These are phyloP conservation scores for Drosophila nr. perissopoda DNA, from an alignment of 2,888 invertebrate genomes.

Conservation along the genomic window DNA sequence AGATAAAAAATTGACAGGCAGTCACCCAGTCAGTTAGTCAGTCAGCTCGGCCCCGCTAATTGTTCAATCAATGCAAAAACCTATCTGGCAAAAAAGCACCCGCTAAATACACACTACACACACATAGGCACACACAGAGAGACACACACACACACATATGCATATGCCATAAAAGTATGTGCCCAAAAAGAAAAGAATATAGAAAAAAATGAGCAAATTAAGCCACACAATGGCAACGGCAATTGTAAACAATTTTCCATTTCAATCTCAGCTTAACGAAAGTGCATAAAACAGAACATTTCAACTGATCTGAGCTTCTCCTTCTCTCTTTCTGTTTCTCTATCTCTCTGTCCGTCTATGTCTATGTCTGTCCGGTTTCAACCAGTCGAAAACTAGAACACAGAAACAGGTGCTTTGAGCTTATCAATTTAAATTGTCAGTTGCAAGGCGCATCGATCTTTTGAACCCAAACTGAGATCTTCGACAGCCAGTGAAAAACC, in stretches of 20 bases:
- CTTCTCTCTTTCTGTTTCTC: background rate
- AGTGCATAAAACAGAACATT: slow-evolving; percentile 62
- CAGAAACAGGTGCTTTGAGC: slow-evolving; percentile 16
- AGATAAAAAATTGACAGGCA: slow-evolving; percentile 62
- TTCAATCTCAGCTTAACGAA: slow-evolving; percentile 43
- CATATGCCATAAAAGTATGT: slow-evolving; percentile 38
- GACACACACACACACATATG: slow-evolving; percentile 14
- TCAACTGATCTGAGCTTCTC: slow-evolving; percentile 20
- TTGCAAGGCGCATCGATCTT: slow-evolving; percentile 1
- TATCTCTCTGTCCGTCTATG: background rate
- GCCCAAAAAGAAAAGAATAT: slow-evolving; percentile 35
- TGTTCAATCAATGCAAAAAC: slow-evolving; percentile 76
- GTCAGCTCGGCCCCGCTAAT: slow-evolving; percentile 55
- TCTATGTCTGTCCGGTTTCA: slow-evolving; percentile 32
- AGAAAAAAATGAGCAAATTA: slow-evolving; percentile 51
- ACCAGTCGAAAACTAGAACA: slow-evolving; percentile 52
- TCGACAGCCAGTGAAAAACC: slow-evolving; percentile 23
- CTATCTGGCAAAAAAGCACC: slow-evolving; percentile 38
- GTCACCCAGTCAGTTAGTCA: background rate
- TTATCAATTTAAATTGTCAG: slow-evolving; percentile 25
- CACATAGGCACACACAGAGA: slow-evolving; percentile 18
- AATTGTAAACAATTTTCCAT: slow-evolving; percentile 56
- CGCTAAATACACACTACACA: slow-evolving; percentile 1
- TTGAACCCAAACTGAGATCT: slow-evolving; percentile 7
- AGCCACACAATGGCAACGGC: slow-evolving; percentile 47